Evolutionary conservation across 2,113 vertebrate genomes (phyloP).

Genomic region (Otocyon megalotis): DNA sequence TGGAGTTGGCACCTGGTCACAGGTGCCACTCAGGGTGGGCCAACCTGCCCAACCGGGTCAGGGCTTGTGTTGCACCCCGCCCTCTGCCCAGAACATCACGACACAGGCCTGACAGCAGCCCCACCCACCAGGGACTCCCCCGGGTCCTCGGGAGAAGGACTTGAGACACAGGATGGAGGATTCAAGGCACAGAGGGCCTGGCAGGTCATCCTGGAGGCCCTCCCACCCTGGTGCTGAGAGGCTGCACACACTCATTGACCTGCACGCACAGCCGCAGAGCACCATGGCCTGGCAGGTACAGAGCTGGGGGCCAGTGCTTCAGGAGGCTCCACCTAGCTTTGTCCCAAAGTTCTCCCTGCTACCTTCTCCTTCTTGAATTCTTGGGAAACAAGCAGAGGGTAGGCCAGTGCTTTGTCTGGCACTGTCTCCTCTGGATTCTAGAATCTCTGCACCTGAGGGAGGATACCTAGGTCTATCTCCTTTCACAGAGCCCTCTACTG

Average conservation of each 20-base stretch:
- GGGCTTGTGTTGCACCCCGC: constrained; percentile 77
- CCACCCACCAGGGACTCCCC: constrained; percentile 77
- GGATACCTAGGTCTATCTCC: not conserved
- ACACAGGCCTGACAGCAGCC: constrained; percentile 72
- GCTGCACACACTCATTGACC: not conserved
- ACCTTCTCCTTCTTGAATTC: not conserved
- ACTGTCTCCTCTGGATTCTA: not conserved
- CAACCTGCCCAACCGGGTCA: constrained; percentile 85
- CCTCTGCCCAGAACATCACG: constrained; percentile 73
- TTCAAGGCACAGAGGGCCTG: constrained; percentile 6
- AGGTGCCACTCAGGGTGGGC: constrained; percentile 82
- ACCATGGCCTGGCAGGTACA: not conserved
- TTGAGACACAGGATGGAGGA: constrained; percentile 51
- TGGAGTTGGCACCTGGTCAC: constrained; percentile 82
- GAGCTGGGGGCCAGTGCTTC: not conserved
- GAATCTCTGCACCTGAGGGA: not conserved
- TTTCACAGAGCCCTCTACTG: rapidly evolving
- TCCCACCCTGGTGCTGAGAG: not conserved
- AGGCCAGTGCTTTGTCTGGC: not conserved
- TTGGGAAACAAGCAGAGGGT: not conserved
- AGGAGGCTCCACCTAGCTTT: not conserved
- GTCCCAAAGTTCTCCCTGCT: constrained; percentile 21
- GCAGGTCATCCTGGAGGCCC: not conserved
- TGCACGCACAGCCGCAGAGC: not conserved
- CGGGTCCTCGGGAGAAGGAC: constrained; percentile 64